These are phyloP conservation scores for Latrodectus hesperus DNA, from an alignment of 2,888 invertebrate genomes.

Conservation along the genomic window DNA sequence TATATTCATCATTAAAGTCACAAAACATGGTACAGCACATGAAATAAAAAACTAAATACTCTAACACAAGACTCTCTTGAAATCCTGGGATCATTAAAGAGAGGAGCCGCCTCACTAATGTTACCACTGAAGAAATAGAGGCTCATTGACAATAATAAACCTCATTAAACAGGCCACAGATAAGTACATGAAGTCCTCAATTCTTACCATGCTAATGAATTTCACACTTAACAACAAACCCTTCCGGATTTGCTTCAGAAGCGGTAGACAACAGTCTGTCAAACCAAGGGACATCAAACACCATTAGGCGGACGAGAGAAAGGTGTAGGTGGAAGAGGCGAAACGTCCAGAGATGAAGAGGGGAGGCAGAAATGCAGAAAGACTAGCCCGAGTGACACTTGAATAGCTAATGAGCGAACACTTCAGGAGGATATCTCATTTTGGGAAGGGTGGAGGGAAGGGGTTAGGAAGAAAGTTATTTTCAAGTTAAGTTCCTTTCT, in stretches of 20 bases:
- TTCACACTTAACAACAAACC: constrained; percentile 23
- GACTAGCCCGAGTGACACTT: background rate
- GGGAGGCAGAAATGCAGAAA: constrained; percentile 1
- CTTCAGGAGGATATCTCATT: background rate
- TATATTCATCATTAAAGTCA: too few relatives aligned
- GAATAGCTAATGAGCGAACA: background rate
- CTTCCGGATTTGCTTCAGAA: background rate
- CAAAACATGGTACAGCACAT: too few relatives aligned
- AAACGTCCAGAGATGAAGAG: background rate
- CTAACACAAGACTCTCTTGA: too few relatives aligned
- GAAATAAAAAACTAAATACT: too few relatives aligned
- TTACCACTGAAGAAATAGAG: background rate
- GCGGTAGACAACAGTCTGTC: constrained; percentile 1
- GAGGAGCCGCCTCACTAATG: background rate
- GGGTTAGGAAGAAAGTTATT: background rate
- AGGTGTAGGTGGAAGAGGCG: background rate
- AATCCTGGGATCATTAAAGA: background rate
- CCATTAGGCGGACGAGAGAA: constrained; percentile 11
- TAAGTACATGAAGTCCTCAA: background rate
- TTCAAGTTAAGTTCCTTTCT: background rate
- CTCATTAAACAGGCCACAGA: constrained; percentile 7
- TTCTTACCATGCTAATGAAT: constrained; percentile 26
- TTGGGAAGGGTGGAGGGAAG: background rate
- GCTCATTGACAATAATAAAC: constrained; percentile 9
- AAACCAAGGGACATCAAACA: constrained; percentile 13